Evolutionary conservation across 2,113 vertebrate species (phyloP).

Genomic region (Rhagologus leucostigma): DNA sequence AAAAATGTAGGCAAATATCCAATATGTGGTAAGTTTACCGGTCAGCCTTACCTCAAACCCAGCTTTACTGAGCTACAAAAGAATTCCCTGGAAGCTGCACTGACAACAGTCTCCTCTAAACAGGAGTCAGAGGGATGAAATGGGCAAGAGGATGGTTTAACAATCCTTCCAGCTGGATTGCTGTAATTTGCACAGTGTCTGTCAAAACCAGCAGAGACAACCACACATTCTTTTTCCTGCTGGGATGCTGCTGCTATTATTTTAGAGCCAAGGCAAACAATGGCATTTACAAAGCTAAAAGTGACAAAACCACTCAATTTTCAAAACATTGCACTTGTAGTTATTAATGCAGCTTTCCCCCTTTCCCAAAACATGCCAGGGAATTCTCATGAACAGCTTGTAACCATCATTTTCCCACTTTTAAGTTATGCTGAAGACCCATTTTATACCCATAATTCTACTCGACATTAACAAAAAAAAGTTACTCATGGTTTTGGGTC

Average conservation of each 20-base stretch:
- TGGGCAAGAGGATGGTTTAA: background rate
- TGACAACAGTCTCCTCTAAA: background rate
- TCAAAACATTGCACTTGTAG: rapidly evolving
- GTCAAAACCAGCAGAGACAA: background rate
- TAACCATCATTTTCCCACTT: background rate
- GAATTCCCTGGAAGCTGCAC: background rate
- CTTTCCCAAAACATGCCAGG: background rate
- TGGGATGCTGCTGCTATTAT: background rate
- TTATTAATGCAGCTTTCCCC: background rate
- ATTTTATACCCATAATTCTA: background rate
- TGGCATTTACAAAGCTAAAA: background rate
- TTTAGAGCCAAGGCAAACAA: background rate
- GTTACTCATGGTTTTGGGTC: background rate
- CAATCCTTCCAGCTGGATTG: background rate
- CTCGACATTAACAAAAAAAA: background rate
- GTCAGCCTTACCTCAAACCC: background rate
- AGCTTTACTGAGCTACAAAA: background rate
- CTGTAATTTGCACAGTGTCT: background rate
- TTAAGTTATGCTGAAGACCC: background rate
- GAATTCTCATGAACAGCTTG: background rate
- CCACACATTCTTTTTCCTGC: background rate
- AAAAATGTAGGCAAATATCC: background rate
- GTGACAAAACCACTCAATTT: background rate
- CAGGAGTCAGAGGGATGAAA: background rate
- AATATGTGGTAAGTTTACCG: rapidly evolving